Base-by-base conservation (phyloP, 2,797 vertebrate genomes). In the Prunella strophiata region DNA sequence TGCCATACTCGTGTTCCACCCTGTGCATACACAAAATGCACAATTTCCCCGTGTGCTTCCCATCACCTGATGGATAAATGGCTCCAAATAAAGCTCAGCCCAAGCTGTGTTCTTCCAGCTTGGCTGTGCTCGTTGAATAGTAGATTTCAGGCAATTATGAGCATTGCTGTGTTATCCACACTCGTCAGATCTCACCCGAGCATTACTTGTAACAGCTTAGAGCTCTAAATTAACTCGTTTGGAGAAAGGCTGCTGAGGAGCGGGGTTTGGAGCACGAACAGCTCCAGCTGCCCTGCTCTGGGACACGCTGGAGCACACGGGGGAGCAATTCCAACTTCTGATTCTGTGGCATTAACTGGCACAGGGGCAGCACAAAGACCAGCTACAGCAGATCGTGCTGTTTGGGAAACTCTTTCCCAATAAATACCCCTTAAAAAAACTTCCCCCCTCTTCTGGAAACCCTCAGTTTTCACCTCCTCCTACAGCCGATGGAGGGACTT, bases 361-460 rank as follows among this genome's bases (percentile, higher is more conserved):
- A 34, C 68, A 52, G 74, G 71, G 43, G 25, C 71, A 70, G 66
- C 51, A 70, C 21, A 7, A 13, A 30, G 67, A 27, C 0, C 2
- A 76, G 63, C 42, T 26, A 5, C 16, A 9, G 48, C 48, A 63
- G 10, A 10, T 22, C 29, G 32, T 9, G 17, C 15, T 34, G 15
- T 32, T 26, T 36, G 80, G 79, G 52, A 42, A 95, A 38, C 59
- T n/a, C 63, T 36, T 40, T 58, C 55, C 52, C 27, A 7, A 2
- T 1, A 5, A 62, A 14, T 2, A 7, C 2, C 10, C 80, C 43
- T 22, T 7, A 7, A 2, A 14, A 20, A 51, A 43, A 8, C 0
- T 0, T 16, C 43, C 38, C 38, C 21, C 1, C 16, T 12, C 11
- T 1, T 29, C 58, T 7, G 1, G 17, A 40, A n/a, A 3, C 34